Base-by-base conservation (phyloP, 2,797 vertebrate genomes). In the Alectoris magna region DNA sequence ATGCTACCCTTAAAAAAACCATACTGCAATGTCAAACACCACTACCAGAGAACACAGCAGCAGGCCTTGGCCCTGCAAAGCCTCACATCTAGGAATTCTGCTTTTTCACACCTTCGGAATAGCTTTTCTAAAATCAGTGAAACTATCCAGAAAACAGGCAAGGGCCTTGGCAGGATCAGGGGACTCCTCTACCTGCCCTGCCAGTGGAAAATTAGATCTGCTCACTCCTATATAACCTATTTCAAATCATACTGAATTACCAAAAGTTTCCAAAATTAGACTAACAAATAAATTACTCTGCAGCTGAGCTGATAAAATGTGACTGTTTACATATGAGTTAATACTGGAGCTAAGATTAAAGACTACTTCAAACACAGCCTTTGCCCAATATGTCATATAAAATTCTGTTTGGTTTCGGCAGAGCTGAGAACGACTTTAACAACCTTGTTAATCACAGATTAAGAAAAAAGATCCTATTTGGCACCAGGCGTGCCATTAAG, bases 401-500 rank as follows among this genome's bases (percentile, higher is more conserved):
- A 95, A 83, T 77, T 90, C 87, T 91, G 91, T 87, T 90, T 80
- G 94, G 90, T 95, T 93, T 94, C 86, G 63, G 90, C 88, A 80
- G 91, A 91, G 92, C 84, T 1, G 55, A 74, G 84, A 88, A 90
- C 69, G 88, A 93, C 94, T 95, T 93, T 95, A 96, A 95, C 86
- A 94, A 90, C 88, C 88, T 94, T 96, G 94, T 94, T 96, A 95
- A 95, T 91, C 92, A 78, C 78, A 94, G 94, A 94, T 93, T 91
- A 95, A 92, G 91, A 93, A 93, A 88, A 90, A 91, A 93, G 94
- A 91, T 87, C 78, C 88, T 80, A 2, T 77, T 95, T 96, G 93
- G 95, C 91, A 93, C 69, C 84, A 91, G 91, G 88, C 87, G 77
- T 84, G 86, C 74, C 84, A 67, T 90, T 88, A 93, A 84, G 72